Evolutionary conservation across 2,797 vertebrate species (phyloP), one percentile per base, ranked within the genome.

Genomic region (Phalloptychus januarius): DNA sequence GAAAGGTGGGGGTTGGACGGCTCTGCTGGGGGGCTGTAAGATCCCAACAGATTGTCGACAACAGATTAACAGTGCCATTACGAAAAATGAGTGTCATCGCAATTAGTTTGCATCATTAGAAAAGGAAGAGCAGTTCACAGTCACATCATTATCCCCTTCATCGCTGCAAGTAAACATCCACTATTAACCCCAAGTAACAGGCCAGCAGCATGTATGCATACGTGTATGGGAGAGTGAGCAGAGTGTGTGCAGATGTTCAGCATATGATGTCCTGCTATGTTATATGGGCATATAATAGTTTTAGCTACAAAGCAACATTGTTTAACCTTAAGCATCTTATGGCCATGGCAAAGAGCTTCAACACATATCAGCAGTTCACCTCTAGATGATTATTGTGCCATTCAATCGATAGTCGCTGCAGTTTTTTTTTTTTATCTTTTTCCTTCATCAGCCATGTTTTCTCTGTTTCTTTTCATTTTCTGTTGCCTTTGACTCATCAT

Each of bases 111-210:
- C 75, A 88, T 93, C 90, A 89, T 94, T 94, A 94, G 86, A 87
- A 79, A 86, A 56, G 80, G 83, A 90, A 88, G 77, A 90, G 74
- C 79, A 82, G 83, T 88, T 90, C 80, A 91, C 87, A 86, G 77
- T 91, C 81, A 87, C 82, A 93, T 91, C 86, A 91, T 93, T 93
- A 91, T 88, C 76, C 79, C 88, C 89, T 92, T 88, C 85, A 92
- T 90, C 87, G 92, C 67, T 78, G 79, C 28, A 71, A 71, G 80
- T 91, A 92, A 94, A 93, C 85, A 91, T 85, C 63, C 79, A 83
- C 89, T 78, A 87, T 91, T 91, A 92, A 86, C 85, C 90, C 48
- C 67, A 75, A 63, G 81, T 86, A 71, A 87, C 72, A 85, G 83
- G 83, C 78, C 77, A 79, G 83, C 71, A 77, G 80, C 84, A 83